Evolutionary conservation across 2,797 vertebrate genomes (phyloP), one percentile per base, ranked within the genome.

Genomic region (Poeciliopsis turneri): DNA sequence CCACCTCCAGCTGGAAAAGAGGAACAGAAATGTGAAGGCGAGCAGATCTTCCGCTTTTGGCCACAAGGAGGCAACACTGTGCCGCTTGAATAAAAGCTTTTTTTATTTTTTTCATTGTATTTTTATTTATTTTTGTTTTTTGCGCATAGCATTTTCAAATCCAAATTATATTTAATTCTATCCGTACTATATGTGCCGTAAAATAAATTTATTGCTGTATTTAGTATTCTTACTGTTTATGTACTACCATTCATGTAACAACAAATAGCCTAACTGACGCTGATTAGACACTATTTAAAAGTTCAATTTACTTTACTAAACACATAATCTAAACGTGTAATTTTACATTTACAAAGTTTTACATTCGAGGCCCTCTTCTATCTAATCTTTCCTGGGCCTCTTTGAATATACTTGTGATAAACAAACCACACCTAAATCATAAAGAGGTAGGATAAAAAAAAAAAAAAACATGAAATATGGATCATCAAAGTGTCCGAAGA

Each of bases 61-160:
- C 93, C 95, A 96, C 93, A 91, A 88, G 94, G 88, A 69, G 94
- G 93, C 90, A 88, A 72, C 87, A 77, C 6, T 89, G 77, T 30
- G 68, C 81, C 39, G 2, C 39, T 45, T 45, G 41, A 25, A 28
- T 25, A 71, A 70, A 45, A n/a, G 5, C 41, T 16, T 71, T 71
- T 71, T 18, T 18, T 4, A 53, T 25, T 47, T 1, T 47, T 47
- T 47, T 47, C 46, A 69, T 69, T n/a, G 5, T n/a, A 13, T 59
- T 43, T 7, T 8, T 41, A 1, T 41, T 41, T 41, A 39, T n/a
- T 28, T 66, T 36, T 30, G 30, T 36, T 36, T 69, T 45, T 46
- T 8, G 43, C 13, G 28, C 25, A 28, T 28, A 71, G 30, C n/a
- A 16, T 45, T 71, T 71, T 28, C n/a, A 41, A 71, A n/a, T 71